Evolutionary conservation across 2,888 invertebrate genomes (phyloP).

Genomic region (Callyntrura sp.): DNA sequence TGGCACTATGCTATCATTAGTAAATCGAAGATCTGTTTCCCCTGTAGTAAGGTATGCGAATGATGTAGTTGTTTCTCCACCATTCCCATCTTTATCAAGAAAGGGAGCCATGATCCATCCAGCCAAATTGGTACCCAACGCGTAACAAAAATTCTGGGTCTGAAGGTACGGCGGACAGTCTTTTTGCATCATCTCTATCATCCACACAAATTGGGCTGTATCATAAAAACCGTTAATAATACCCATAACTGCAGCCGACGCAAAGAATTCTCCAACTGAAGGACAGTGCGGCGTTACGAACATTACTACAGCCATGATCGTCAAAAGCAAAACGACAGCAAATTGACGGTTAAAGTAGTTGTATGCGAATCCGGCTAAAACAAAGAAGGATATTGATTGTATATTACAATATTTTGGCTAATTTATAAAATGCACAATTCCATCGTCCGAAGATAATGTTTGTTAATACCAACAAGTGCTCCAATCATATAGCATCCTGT

Average conservation of each 20-base stretch:
- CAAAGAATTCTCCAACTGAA: conserved; percentile 72
- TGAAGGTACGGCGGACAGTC: conserved; percentile 78
- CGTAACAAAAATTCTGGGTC: conserved; percentile 75
- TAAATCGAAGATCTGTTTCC: no score
- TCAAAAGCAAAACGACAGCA: conserved; percentile 16
- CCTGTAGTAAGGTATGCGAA: no score
- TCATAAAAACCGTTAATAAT: conserved; percentile 73
- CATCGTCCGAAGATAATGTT: background rate
- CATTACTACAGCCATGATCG: conserved; percentile 56
- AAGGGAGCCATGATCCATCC: conserved; percentile 65
- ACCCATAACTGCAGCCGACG: conserved; percentile 68
- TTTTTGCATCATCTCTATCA: conserved; percentile 80
- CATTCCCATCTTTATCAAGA: no score
- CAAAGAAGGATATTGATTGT: background rate
- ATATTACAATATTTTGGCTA: background rate
- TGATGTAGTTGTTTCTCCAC: no score
- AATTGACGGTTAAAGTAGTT: conserved; percentile 70
- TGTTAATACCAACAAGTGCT: conserved; percentile 72
- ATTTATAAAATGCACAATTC: no score
- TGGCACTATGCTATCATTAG: no score
- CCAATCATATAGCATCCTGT: conserved; percentile 67
- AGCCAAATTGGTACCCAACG: conserved; percentile 64
- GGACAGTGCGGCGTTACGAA: conserved; percentile 73
- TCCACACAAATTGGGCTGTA: conserved; percentile 79
- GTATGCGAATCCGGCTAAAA: conserved; percentile 58